These are phyloP conservation scores for Lamproptera curius DNA, from an alignment of 2,888 invertebrate genomes.

Conservation along the genomic window DNA sequence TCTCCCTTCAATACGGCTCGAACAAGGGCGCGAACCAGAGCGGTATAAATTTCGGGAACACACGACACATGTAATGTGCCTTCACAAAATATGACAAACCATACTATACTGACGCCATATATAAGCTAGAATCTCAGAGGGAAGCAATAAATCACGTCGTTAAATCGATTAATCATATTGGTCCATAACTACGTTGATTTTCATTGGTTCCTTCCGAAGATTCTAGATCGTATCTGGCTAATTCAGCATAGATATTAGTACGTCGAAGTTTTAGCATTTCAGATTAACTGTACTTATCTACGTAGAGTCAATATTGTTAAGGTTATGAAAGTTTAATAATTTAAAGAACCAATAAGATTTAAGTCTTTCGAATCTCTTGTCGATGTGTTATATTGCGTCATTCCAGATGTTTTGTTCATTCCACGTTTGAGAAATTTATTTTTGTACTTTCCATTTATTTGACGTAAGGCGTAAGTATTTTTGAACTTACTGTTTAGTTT, in stretches of 20 bases:
- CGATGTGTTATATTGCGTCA: too few relatives aligned
- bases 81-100: too few relatives aligned
- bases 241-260: too few relatives aligned
- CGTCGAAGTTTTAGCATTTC: constrained; percentile 19
- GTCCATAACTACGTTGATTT: too few relatives aligned
- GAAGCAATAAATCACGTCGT: too few relatives aligned
- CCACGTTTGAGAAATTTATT: constrained; percentile 44
- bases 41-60: constrained; percentile 98
- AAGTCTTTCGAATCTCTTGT: constrained; percentile 31
- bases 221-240: too few relatives aligned
- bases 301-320: constrained; percentile 15
- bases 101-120: too few relatives aligned
- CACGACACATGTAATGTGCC: constrained; percentile 91
- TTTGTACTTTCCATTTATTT: constrained; percentile 33
- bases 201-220: too few relatives aligned
- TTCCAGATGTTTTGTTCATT: constrained; percentile 47
- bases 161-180: too few relatives aligned
- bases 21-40: constrained; percentile 98
- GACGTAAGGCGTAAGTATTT: constrained; percentile 27
- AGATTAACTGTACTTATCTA: constrained; percentile 23
- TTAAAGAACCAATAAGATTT: constrained; percentile 24
- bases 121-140: too few relatives aligned
- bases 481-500: constrained; percentile 26
- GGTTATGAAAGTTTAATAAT: constrained; percentile 3
- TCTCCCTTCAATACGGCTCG: constrained; percentile 96